Conservation (phyloP, 2,797 vertebrate genomes). For the Momotus momota region DNA sequence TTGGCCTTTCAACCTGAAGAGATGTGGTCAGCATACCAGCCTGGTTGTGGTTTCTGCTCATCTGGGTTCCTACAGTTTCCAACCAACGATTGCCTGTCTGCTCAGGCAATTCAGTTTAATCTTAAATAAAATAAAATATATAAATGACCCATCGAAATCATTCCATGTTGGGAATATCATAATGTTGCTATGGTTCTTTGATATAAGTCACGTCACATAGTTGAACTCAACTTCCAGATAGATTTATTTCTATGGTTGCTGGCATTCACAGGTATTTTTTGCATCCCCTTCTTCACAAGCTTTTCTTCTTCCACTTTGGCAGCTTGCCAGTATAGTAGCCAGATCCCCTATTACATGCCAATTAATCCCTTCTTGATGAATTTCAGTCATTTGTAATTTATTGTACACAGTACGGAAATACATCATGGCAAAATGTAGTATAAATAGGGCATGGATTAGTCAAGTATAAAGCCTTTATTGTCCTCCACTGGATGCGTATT, state of each 20-base stretch:
- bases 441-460: constrained; percentile 57
- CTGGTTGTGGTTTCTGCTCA: background rate
- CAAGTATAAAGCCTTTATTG: constrained; percentile 63
- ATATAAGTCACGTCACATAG: background rate
- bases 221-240: background rate
- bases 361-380: constrained; percentile 74
- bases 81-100: background rate
- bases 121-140: constrained; percentile 26
- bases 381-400: constrained; percentile 62
- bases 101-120: background rate
- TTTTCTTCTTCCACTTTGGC: constrained; percentile 50
- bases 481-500: constrained; percentile 16
- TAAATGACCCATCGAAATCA: constrained; percentile 23
- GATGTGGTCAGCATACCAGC: background rate
- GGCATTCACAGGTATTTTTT: constrained; percentile 29
- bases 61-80: background rate
- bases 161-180: background rate
- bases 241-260: background rate
- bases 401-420: constrained; percentile 47
- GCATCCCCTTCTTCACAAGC: background rate
- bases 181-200: background rate
- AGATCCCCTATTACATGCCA: constrained; percentile 57
- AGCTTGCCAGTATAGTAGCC: constrained; percentile 52
- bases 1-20: background rate
- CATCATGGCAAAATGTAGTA: constrained; percentile 23